Base-by-base conservation (phyloP, 1,140 invertebrate genomes). In the Bombus terrestris region DNA sequence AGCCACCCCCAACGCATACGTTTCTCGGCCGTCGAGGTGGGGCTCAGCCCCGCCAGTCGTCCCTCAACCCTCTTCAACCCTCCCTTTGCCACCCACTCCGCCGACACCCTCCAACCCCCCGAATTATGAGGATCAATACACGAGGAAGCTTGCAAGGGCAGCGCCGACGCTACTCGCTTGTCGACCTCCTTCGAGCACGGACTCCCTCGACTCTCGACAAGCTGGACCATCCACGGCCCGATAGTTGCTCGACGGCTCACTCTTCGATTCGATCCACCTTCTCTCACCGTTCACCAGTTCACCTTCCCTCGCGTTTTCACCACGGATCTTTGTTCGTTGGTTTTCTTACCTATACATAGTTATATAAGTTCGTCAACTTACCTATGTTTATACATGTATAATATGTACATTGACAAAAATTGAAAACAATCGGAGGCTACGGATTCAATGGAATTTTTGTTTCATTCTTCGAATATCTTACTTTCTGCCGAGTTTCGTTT, bases 71-170 rank as follows among this genome's bases (percentile, higher is more conserved):
- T 91, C 89, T 90, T 89, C 85, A 89, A 90, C 88, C 87, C 87
- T 86, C 85, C 84, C 87, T 84, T 86, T 89, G 64, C 90, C 78
- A 82, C 71, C 85, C 62, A 73, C 76, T 79, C 88, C 87, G 82
- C 86, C 75, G 81, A 78, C 89, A 83, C 89, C 91, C 87, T 87
- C 90, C 89, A 86, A 80, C 89, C 83, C 89, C 88, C 92, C 92
- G 92, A 95, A 95, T 95, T 95, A 95, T 95, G 94, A 95, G 94
- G 94, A 95, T 95, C 94, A 95, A 95, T 95, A 95, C 94, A 91
- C 94, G 91, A 93, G 92, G 90, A 94, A 93, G 93, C 93, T 94
- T 90, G 93, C 93, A 94, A 94, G 92, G 93, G 91, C 92, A 94
- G 93, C 92, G 92, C 92, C 92, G 92, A 92, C 92, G 92, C 94